Base-by-base conservation (phyloP, 2,888 invertebrate genomes). In the Cremastinae sp. region DNA sequence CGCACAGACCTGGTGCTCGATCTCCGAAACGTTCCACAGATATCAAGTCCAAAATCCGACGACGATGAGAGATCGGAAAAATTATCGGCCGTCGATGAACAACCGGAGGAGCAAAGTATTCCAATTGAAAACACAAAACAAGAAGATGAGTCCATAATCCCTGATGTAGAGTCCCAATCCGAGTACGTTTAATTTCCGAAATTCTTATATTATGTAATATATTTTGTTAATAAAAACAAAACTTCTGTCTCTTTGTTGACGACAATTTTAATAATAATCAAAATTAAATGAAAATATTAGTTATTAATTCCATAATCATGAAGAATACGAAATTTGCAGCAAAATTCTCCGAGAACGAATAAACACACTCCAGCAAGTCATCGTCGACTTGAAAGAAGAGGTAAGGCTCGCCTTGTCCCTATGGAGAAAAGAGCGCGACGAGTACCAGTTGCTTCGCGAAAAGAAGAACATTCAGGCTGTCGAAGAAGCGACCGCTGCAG, bases 391-490 rank as follows among this genome's bases (percentile, higher is more conserved):
- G 53, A 87, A 83, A 55, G 78, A 84, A 55, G 83, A 87, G 69
- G 55, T 90, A 39, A 82, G 74, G 35, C 82, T 82, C 20, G 90
- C 90, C 74, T 77, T 84, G 41, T 82, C 83, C 61, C 78, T 86
- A n/a, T 90, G 89, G 90, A 84, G 82, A 61, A 86, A 84, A 53
- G 89, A 90, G 75, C 83, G 85, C 9, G 87, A 88, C 37, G 87
- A 88, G 55, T 80, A 83, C 28, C 80, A 82, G 69, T 16, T 75
- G 2, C 78, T 82, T 39, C 81, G 80, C 5, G 82, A 83, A n/a
- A 79, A 74, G 69, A 79, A 72, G 16, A 82, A 84, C 14, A 56
- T 74, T 7, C 53, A 81, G 9, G 83, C 83, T 1, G 59, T 86
- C 14, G 84, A 85, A 35, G 85, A 85, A 61, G 86, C 82, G 22